phyloP scores from a whole-genome alignment of 2,797 vertebrate genomes.

The Poecilia velifera region DNA sequence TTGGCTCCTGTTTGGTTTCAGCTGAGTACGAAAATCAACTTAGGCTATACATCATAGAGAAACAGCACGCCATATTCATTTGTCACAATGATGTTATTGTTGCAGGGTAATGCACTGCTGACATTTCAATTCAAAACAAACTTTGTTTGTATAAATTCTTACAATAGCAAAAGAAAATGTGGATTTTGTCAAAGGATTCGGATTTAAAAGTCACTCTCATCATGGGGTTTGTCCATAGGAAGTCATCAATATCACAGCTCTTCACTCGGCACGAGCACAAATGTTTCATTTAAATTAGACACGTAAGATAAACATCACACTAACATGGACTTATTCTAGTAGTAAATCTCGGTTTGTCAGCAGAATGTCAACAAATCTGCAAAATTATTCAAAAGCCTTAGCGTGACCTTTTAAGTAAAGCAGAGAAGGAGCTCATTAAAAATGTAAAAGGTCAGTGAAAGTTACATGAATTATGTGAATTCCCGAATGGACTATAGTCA shows the following conservation, averaged over 20 bases:
- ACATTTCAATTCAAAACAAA: conserved; percentile 31
- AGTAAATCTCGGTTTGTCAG: neutral
- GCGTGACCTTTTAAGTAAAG: conserved; percentile 59
- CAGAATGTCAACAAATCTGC: conserved; percentile 26
- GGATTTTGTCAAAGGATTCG: conserved; percentile 19
- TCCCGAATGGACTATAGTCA: conserved; percentile 15
- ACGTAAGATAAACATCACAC: neutral
- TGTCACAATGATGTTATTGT: conserved; percentile 31
- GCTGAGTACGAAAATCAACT: conserved; percentile 2
- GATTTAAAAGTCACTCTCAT: conserved; percentile 18
- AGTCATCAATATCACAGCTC: neutral
- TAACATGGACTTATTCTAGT: neutral
- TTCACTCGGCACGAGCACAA: neutral
- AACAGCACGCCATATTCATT: conserved; percentile 5
- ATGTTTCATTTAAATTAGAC: conserved; percentile 7
- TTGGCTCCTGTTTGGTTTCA: conserved; percentile 16
- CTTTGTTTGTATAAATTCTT: conserved; percentile 27
- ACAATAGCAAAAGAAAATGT: conserved; percentile 35
- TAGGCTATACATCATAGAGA: neutral
- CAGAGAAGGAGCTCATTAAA: conserved; percentile 50
- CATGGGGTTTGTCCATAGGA: conserved; percentile 14
- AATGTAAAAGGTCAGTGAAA: conserved; percentile 61
- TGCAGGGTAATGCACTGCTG: conserved; percentile 22
- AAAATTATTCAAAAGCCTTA: conserved; percentile 58
- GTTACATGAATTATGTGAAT: conserved; percentile 28